These are phyloP conservation scores for Addax nasomaculatus DNA, from an alignment of 2,113 vertebrate genomes.

Conservation along the genomic window DNA sequence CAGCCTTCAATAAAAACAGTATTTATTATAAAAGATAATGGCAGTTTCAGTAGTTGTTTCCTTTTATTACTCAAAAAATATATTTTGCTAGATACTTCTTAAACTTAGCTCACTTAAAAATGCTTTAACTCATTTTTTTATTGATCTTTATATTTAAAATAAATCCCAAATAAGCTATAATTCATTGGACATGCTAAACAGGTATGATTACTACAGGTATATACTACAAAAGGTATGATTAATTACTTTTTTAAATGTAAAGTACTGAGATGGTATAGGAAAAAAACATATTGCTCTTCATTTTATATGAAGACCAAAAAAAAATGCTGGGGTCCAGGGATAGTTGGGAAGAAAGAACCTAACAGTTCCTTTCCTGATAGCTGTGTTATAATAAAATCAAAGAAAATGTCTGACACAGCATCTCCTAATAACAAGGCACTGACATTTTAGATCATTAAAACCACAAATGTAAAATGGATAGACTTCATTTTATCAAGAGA, in stretches of 20 bases:
- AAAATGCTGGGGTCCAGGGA: conserved; percentile 64
- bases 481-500: conserved; percentile 39
- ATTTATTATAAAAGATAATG: conserved; percentile 80
- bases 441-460: conserved; percentile 48
- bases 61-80: conserved; percentile 76
- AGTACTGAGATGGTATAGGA: conserved; percentile 56
- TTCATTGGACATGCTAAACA: conserved; percentile 73
- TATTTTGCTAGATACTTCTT: conserved; percentile 78
- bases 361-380: conserved; percentile 57
- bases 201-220: background rate
- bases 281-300: conserved; percentile 57
- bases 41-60: conserved; percentile 75
- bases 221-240: conserved; percentile 75
- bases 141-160: conserved; percentile 79
- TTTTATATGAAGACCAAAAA: conserved; percentile 61
- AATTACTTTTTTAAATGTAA: conserved; percentile 74
- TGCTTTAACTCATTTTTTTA: conserved; percentile 70
- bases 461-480: conserved; percentile 37
- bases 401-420: conserved; percentile 47
- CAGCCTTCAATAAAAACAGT: conserved; percentile 74
- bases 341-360: background rate
- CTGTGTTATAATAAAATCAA: conserved; percentile 46
- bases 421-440: conserved; percentile 61
- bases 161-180: conserved; percentile 78
- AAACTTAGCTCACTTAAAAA: conserved; percentile 79